phyloP scores from a whole-genome alignment of 2,113 vertebrate genomes.

The Callionymus lyra region DNA sequence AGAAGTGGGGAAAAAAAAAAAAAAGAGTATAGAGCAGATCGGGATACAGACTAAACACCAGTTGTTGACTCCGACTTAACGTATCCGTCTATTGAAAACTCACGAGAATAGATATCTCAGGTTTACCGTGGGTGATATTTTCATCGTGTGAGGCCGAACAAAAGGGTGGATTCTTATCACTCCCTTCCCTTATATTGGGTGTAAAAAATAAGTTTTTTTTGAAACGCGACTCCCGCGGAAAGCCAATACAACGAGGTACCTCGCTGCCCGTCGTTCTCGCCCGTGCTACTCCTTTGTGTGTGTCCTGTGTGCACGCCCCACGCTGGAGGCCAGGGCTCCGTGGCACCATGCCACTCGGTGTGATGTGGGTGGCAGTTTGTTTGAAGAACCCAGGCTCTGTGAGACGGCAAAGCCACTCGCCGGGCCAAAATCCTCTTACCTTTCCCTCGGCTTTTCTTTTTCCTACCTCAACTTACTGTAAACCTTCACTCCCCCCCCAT shows the following conservation, averaged over 20 bases:
- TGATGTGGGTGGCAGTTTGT: conserved; percentile 47
- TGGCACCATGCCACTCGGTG: conserved; percentile 52
- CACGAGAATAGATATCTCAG: conserved; percentile 13
- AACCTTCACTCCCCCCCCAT: conserved; percentile 1
- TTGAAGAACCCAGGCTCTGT: conserved; percentile 39
- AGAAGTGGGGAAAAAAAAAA: conserved; percentile 1
- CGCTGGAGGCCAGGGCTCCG: conserved; percentile 46
- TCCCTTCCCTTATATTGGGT: conserved; percentile 42
- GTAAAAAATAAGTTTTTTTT: conserved; percentile 50
- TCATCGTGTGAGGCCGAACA: conserved; percentile 18
- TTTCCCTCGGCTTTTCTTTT: conserved; percentile 1
- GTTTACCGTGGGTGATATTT: not conserved
- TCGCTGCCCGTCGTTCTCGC: conserved; percentile 46
- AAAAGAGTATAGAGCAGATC: conserved; percentile 16
- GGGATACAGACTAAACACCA: conserved; percentile 27
- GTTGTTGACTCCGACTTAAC: conserved; percentile 15
- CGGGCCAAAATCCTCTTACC: conserved; percentile 25
- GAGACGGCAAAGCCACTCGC: conserved; percentile 30
- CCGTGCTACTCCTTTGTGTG: conserved; percentile 61
- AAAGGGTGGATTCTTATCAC: conserved; percentile 24
- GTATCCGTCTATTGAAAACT: too few species aligned
- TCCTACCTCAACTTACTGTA: not conserved
- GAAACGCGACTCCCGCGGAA: conserved; percentile 45
- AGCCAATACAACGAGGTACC: conserved; percentile 58
- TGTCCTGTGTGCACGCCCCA: conserved; percentile 47